Percentiles rank a stretch among this genome's conserved stretches.
phyloP scores from a whole-genome alignment of 2,888 invertebrate genomes.

The Athripsodes cinereus region DNA sequence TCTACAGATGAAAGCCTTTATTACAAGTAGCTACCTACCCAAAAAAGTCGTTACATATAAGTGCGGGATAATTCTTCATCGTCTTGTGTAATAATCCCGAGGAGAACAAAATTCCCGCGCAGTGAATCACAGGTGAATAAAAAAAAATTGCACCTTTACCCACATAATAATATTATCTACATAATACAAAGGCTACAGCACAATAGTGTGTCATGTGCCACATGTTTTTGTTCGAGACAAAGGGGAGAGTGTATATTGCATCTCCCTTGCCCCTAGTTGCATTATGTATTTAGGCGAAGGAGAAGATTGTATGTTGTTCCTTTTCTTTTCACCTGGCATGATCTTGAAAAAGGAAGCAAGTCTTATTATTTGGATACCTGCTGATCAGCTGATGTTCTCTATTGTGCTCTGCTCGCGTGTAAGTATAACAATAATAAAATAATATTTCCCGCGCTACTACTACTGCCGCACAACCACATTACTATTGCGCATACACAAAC shows the following conservation, averaged over 20 bases:
- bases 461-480: too few species aligned
- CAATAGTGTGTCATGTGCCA: slow-evolving; percentile 4
- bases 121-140: slow-evolving; percentile 20
- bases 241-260: background rate
- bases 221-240: background rate
- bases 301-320: background rate
- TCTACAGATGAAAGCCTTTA: too few species aligned
- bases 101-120: slow-evolving; percentile 15
- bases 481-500: too few species aligned
- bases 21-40: too few species aligned
- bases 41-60: background rate
- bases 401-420: background rate
- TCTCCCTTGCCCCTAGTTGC: background rate
- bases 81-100: background rate
- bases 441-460: too few species aligned
- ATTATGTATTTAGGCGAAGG: background rate
- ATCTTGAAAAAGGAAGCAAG: background rate
- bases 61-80: background rate
- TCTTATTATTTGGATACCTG: background rate
- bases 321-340: slow-evolving; percentile 5
- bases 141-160: slow-evolving; percentile 14
- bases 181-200: background rate
- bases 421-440: too few species aligned
- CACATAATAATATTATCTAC: background rate
- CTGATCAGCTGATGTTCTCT: slow-evolving; percentile 7